Conservation (phyloP, 1,140 invertebrate genomes). For the Drosophila bifasciata region DNA sequence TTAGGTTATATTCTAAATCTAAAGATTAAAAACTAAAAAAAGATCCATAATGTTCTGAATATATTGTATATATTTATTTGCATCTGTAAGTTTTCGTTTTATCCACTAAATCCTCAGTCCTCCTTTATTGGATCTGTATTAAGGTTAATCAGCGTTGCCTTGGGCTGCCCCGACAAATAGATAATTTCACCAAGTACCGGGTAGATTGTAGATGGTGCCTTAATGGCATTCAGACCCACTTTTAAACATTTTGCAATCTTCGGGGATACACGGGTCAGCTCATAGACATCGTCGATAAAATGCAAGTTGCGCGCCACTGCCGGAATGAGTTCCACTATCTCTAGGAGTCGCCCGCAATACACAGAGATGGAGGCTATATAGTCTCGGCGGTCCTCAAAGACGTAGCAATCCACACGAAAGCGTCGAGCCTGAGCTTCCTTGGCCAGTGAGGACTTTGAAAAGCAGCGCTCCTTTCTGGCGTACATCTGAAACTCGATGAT, state of each 20-base stretch:
- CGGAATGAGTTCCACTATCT: background rate
- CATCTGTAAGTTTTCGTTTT: too few relatives aligned
- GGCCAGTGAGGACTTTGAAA: background rate
- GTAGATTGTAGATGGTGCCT: background rate
- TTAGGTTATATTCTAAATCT: too few relatives aligned
- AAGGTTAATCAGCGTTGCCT: background rate
- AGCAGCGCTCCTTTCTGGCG: background rate
- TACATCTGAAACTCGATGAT: constrained; percentile 19
- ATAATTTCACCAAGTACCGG: background rate
- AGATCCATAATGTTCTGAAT: too few relatives aligned
- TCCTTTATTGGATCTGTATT: too few relatives aligned
- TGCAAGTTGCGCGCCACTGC: background rate
- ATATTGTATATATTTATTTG: too few relatives aligned
- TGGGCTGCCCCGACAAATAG: background rate
- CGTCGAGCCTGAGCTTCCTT: background rate
- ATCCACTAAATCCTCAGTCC: too few relatives aligned
- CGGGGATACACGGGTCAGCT: background rate
- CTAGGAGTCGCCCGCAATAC: background rate
- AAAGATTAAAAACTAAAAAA: too few relatives aligned
- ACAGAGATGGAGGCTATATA: constrained; percentile 18
- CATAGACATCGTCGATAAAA: constrained; percentile 20
- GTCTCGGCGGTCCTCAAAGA: constrained; percentile 28
- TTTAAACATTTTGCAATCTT: background rate
- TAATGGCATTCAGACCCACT: background rate
- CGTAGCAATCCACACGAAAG: constrained; percentile 27